These are phyloP conservation scores for Beris morrisii DNA, from an alignment of 2,888 invertebrate genomes.

Conservation along the genomic window DNA sequence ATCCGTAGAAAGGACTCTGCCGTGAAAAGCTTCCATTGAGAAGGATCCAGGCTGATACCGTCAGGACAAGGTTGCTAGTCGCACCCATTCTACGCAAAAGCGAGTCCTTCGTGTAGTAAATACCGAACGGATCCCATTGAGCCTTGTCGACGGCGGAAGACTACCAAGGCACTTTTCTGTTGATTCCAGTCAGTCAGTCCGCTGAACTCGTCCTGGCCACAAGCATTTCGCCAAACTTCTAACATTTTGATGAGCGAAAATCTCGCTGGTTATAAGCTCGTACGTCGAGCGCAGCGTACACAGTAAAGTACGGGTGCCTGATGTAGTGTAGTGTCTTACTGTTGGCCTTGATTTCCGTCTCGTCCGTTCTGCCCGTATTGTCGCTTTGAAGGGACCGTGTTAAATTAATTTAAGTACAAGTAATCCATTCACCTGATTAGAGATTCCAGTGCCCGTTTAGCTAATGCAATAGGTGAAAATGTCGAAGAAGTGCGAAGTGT, in stretches of 20 bases:
- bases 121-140: slow-evolving; percentile 4
- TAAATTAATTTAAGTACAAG: too few relatives aligned
- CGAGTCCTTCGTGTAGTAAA: not conserved
- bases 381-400: too few relatives aligned
- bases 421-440: too few relatives aligned
- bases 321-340: slow-evolving; percentile 7
- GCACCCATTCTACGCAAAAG: too few relatives aligned
- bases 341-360: not conserved
- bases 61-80: too few relatives aligned
- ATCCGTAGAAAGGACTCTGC: too few relatives aligned
- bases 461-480: too few relatives aligned
- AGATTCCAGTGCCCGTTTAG: too few relatives aligned
- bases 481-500: too few relatives aligned
- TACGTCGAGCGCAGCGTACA: not conserved
- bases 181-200: slow-evolving; percentile 10
- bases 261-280: not conserved
- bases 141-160: slow-evolving; percentile 13
- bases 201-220: slow-evolving; percentile 3
- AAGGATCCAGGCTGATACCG: too few relatives aligned
- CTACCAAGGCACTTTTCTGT: not conserved
- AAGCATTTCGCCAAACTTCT: not conserved
- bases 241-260: not conserved
- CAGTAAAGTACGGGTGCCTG: not conserved
- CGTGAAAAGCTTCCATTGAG: too few relatives aligned
- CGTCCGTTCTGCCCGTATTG: too few relatives aligned